Conservation (phyloP, 2,113 vertebrate genomes). For the Nesospiza acunhae region DNA sequence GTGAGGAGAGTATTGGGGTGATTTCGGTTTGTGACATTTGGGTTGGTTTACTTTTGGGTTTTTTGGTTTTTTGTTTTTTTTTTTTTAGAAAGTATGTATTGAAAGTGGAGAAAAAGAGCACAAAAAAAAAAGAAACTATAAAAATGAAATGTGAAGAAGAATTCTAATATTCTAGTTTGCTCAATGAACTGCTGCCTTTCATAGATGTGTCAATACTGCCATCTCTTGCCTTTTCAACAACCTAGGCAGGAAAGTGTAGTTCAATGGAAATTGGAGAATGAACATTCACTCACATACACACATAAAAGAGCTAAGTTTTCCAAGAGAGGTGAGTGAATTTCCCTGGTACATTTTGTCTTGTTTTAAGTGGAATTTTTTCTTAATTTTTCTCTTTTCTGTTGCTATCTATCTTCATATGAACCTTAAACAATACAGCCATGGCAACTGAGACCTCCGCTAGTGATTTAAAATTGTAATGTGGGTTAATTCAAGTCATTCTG, state of each 20-base stretch:
- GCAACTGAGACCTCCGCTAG: not conserved
- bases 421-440: not conserved
- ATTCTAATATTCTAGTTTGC: not conserved
- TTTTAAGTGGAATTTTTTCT: not conserved
- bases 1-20: not conserved
- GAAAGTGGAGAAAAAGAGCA: not conserved
- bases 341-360: fast-evolving
- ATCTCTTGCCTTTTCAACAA: constrained; percentile 70
- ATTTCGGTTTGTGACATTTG: fast-evolving
- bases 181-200: not conserved
- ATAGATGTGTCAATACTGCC: constrained; percentile 78
- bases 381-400: not conserved
- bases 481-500: not conserved
- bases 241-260: not conserved
- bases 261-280: not conserved
- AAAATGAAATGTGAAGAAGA: constrained; percentile 61
- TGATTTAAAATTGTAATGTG: not conserved
- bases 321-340: not conserved
- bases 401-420: not conserved
- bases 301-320: not conserved
- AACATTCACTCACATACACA: not conserved
- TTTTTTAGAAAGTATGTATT: not conserved
- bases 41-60: not conserved
- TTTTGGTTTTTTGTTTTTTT: not conserved
- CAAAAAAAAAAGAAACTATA: constrained; percentile 49